Evolutionary conservation across 2,797 vertebrate species (phyloP).

Genomic region (Pagetopsis macropterus): DNA sequence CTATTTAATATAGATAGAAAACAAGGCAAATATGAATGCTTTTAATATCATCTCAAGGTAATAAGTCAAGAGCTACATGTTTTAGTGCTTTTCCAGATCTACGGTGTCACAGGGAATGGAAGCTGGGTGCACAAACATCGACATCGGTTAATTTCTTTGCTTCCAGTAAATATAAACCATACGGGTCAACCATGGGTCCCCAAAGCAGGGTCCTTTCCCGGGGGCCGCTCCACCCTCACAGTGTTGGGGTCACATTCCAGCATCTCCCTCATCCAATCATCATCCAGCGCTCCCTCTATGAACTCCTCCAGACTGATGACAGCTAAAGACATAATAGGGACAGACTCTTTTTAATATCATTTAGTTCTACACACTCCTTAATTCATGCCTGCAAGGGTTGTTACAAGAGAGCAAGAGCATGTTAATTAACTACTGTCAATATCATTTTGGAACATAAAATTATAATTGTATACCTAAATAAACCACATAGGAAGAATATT

Average conservation of each 20-base stretch:
- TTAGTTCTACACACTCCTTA: background rate
- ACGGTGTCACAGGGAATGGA: background rate
- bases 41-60: background rate
- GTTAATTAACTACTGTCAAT: background rate
- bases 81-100: background rate
- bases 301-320: slow-evolving; percentile 84
- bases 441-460: background rate
- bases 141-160: background rate
- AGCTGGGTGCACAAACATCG: background rate
- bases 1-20: slow-evolving; percentile 12
- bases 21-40: background rate
- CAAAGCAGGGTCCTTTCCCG: slow-evolving; percentile 48
- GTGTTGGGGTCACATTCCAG: slow-evolving; percentile 85
- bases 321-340: slow-evolving; percentile 65
- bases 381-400: background rate
- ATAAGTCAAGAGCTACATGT: background rate
- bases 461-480: background rate
- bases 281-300: slow-evolving; percentile 79
- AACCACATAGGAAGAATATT: background rate
- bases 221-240: slow-evolving; percentile 74
- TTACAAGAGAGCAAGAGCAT: background rate
- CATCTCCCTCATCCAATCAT: slow-evolving; percentile 84
- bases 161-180: slow-evolving; percentile 15
- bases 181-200: slow-evolving; percentile 44
- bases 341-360: slow-evolving; percentile 18